A percentile compares a stretch with the other conserved stretches of the same genome.
phyloP scores from a whole-genome alignment of 2,797 vertebrate species.

The Hirundo rustica region DNA sequence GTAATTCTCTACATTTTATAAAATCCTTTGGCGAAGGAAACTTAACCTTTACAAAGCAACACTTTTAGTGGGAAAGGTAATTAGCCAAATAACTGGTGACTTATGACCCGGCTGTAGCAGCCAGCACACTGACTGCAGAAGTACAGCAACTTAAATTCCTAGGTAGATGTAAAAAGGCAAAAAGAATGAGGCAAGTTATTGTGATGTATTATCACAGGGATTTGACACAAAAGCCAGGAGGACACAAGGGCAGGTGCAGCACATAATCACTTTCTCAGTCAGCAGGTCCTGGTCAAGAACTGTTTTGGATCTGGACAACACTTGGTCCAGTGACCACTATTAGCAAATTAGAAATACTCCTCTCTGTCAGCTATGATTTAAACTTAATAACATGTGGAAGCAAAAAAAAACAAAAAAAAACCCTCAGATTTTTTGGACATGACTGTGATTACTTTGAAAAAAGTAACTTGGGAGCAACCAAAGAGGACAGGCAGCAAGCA shows the following conservation, averaged over 20 bases:
- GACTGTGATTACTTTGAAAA: slow-evolving; percentile 6
- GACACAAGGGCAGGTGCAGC: neutral
- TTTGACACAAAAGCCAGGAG: neutral
- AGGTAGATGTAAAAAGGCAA: neutral
- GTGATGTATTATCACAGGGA: neutral
- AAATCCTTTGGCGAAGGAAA: neutral
- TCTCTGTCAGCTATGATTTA: slow-evolving; percentile 20
- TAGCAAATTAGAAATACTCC: slow-evolving; percentile 25
- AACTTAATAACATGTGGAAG: neutral
- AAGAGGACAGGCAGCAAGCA: neutral
- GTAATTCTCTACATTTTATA: neutral
- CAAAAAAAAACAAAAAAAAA: neutral
- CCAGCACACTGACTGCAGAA: fast-evolving
- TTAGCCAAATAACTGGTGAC: neutral
- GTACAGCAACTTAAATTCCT: neutral
- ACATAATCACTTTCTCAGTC: neutral
- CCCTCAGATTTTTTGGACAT: neutral
- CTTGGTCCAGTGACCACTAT: neutral
- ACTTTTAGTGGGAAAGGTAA: neutral
- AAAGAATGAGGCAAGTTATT: fast-evolving
- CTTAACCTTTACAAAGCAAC: neutral
- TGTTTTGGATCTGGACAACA: neutral
- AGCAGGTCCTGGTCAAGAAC: neutral
- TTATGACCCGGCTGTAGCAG: neutral
- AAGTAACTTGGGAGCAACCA: neutral